phyloP scores from a whole-genome alignment of 2,888 invertebrate species.

The Hedychridium roseum region DNA sequence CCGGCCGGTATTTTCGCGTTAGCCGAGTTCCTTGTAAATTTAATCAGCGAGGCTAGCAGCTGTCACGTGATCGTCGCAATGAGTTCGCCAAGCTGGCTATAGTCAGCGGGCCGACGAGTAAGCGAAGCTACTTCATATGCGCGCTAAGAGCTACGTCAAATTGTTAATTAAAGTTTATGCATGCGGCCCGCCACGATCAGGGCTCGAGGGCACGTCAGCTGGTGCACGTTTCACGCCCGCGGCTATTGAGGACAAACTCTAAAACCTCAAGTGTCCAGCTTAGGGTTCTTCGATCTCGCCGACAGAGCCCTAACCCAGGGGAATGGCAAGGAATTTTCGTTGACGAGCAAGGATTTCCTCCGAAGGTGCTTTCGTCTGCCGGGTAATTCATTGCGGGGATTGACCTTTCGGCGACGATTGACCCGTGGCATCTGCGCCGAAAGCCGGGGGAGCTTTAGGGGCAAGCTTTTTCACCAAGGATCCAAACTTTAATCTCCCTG shows the following conservation, averaged over 20 bases:
- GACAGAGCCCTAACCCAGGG: no score
- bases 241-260: constrained; percentile 24
- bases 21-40: constrained; percentile 17
- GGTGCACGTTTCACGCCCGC: constrained; percentile 27
- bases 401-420: constrained; percentile 28
- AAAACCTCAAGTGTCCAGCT: no score
- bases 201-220: constrained; percentile 42
- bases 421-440: constrained; percentile 25
- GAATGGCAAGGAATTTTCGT: no score
- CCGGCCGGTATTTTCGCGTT: constrained; percentile 14
- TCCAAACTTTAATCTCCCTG: no score
- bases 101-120: not conserved
- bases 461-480: constrained; percentile 25
- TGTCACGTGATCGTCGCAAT: not conserved
- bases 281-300: no score
- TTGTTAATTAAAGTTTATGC: constrained; percentile 52
- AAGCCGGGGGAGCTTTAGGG: constrained; percentile 10
- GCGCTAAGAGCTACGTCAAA: constrained; percentile 40
- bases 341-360: no score
- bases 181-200: constrained; percentile 37
- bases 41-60: constrained; percentile 26
- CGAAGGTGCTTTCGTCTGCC: no score
- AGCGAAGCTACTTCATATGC: constrained; percentile 25
- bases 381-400: constrained; percentile 29
- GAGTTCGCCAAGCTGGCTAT: no score